These are phyloP conservation scores for Melospiza georgiana DNA, from an alignment of 2,113 vertebrate genomes.

Conservation along the genomic window DNA sequence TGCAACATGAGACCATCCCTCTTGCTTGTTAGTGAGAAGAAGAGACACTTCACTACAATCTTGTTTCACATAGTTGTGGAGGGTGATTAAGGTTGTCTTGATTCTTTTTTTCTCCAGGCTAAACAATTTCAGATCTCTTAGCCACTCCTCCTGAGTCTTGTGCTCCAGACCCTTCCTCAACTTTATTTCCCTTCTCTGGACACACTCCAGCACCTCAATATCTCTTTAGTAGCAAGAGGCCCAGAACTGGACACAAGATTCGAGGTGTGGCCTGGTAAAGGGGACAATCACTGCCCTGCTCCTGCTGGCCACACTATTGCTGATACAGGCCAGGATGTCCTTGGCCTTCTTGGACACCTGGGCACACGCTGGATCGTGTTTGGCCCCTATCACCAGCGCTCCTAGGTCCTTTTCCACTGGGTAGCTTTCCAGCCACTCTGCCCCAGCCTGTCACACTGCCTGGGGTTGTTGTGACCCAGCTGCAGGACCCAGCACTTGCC, in stretches of 20 bases:
- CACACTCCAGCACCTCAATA: not conserved
- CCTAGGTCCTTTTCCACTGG: not conserved
- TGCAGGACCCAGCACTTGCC: not conserved
- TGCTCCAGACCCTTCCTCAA: not conserved
- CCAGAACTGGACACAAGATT: not conserved
- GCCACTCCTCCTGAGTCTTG: not conserved
- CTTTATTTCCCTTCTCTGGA: not conserved
- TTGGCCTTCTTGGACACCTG: not conserved
- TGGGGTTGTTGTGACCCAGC: not conserved
- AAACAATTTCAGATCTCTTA: not conserved
- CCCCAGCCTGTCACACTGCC: fast-evolving
- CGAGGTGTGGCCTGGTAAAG: fast-evolving
- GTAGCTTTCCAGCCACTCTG: not conserved
- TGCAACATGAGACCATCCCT: too few species aligned
- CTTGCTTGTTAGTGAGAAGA: not conserved
- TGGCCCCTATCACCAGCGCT: not conserved
- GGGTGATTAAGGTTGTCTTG: not conserved
- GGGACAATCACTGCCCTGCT: not conserved
- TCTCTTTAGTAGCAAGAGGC: not conserved
- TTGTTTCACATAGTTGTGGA: not conserved
- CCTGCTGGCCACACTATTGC: not conserved
- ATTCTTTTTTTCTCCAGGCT: not conserved
- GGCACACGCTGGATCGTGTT: fast-evolving
- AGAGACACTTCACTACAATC: not conserved
- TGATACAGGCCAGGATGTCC: not conserved